Base-by-base conservation (phyloP, 2,113 vertebrate genomes). In the Calypte anna region DNA sequence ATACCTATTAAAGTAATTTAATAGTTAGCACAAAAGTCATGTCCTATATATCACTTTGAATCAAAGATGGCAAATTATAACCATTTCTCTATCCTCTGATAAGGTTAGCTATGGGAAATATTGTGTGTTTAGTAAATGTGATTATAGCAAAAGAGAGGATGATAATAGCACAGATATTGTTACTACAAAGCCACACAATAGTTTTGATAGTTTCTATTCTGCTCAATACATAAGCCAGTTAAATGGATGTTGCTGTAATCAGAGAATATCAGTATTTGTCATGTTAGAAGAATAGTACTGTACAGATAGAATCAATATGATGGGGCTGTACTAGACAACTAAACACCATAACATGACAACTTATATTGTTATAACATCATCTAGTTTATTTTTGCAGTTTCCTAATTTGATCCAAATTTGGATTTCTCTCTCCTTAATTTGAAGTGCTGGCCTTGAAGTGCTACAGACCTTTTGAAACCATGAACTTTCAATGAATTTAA, bases 131-230 rank as follows among this genome's bases (percentile, higher is more conserved):
- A 91, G 54, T 64, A 93, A 91, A 86, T 43, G n/a, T 48, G 6
- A 85, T 79, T 69, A 76, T 4, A 92, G 40, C 40, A 82, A 93
- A 89, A 78, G 25, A 78, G 63, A 79, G 30, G 31, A 43, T 59
- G 33, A 28, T 78, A 70, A 88, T 13, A 77, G 21, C 75, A 83
- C 16, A 93, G 28, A 79, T 83, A 51, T 11, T 77, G 20, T 62
- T 74, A 74, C 27, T 50, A 59, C 48, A 90, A 90, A 94, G 44
- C 44, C 36, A 33, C n/a, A 89, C 36, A 87, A 68, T 28, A 44
- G 19, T 82, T 84, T 88, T 78, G 33, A 89, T 72, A 86, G 57
- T 79, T 91, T 91, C 61, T 51, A 68, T 86, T 89, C 7, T 88
- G 19, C 30, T 82, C 73, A 78, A 46, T 28, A 76, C 12, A 5